Evolutionary conservation across 2,113 vertebrate species (phyloP).

Genomic region (Pteropus alecto): DNA sequence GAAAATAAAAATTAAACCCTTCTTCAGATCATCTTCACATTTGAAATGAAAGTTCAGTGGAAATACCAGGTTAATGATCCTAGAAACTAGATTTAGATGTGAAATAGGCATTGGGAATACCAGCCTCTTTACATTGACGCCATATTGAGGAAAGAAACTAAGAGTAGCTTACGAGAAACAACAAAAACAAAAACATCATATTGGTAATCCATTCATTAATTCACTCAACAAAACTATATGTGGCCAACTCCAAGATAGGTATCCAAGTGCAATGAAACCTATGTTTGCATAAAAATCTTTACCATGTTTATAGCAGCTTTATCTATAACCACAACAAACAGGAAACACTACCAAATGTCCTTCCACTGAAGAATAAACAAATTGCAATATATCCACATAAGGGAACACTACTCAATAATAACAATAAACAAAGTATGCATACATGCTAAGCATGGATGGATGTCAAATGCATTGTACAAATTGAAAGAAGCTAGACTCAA

Average conservation of each 20-base stretch:
- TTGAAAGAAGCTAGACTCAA: background rate
- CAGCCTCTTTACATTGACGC: background rate
- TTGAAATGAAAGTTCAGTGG: conserved; percentile 7
- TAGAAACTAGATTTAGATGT: background rate
- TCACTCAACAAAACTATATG: background rate
- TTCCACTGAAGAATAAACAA: background rate
- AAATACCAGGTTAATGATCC: background rate
- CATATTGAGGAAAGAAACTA: background rate
- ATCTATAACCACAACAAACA: background rate
- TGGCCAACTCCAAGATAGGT: background rate
- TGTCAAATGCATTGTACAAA: background rate
- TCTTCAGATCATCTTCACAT: background rate
- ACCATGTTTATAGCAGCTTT: background rate
- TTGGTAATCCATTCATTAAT: background rate
- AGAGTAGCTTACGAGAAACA: background rate
- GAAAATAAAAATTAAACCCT: conserved; percentile 21
- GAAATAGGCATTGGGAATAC: background rate
- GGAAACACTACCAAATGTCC: background rate
- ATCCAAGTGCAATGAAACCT: background rate
- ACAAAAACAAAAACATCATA: background rate
- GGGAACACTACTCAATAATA: background rate
- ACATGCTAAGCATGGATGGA: background rate
- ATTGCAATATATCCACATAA: background rate
- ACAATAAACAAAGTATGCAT: background rate
- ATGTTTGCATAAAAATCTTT: background rate